A percentile compares a stretch with the other conserved stretches of the same genome.
phyloP scores from a whole-genome alignment of 2,113 vertebrate species.

The Acinonyx jubatus region DNA sequence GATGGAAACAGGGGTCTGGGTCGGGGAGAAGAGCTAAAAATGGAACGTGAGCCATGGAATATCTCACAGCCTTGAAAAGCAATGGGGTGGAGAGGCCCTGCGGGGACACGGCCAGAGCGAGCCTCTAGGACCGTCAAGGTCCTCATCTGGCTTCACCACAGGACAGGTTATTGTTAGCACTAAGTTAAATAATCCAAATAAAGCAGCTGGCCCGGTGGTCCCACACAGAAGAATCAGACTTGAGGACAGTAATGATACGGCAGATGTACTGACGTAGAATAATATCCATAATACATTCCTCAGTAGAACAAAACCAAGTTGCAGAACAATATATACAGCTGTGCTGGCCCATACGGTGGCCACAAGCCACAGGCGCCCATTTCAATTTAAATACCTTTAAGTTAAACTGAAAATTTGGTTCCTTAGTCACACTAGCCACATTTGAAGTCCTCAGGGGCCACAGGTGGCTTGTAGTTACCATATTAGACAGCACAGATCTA shows the following conservation, averaged over 20 bases:
- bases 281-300: neutral
- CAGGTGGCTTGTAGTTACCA: neutral
- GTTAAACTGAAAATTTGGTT: neutral
- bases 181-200: neutral
- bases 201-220: neutral
- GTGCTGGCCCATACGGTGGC: neutral
- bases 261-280: neutral
- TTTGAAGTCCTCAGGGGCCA: neutral
- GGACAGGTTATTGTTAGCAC: neutral
- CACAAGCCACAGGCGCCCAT: neutral
- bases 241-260: neutral
- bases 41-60: accelerated
- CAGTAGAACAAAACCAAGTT: neutral
- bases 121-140: neutral
- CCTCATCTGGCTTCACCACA: neutral
- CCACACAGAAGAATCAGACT: neutral
- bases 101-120: neutral
- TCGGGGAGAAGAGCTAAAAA: neutral
- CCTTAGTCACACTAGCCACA: neutral
- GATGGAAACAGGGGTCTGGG: neutral
- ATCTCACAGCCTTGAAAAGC: neutral
- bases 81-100: neutral
- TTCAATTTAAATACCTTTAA: neutral
- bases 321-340: neutral
- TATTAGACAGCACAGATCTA: neutral